Base-by-base conservation (phyloP, 2,888 invertebrate genomes). In the Drosophila leonis region DNA sequence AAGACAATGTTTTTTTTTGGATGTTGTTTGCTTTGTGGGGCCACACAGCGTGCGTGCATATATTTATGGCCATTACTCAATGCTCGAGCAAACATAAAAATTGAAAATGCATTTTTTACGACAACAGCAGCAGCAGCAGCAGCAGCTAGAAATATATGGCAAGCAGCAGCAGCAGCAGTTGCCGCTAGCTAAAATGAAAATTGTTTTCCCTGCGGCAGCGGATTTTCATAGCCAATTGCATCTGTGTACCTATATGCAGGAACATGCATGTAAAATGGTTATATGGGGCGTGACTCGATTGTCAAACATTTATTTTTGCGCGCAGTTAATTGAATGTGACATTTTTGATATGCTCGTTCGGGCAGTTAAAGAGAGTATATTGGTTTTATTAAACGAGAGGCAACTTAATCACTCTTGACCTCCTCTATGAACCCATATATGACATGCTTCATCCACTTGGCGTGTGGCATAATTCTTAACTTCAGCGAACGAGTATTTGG, bases 21-120 rank as follows among this genome's bases (percentile, higher is more conserved):
- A 3, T 18, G 18, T 12, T 48, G 48, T 48, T 48, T 48, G 12
- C 4, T 33, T 20, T 33, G 1, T 33, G 51, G 15, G 13, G 7
- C 31, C 29, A 31, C 49, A 51, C 31, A 51, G 46, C 44, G 68
- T 51, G 3, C 18, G 35, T 10, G 44, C 35, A 46, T 70, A 71
- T 83, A 74, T 83, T 86, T 83, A 81, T 83, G 82, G 68, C 70
- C 76, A 80, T 83, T 82, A 78, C 80, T 83, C 78, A 83, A 83
- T 83, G 74, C 62, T 72, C 72, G 62, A 64, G 60, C 75, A 75
- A 73, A 59, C 82, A 83, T 78, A 80, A 81, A 80, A 83, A 73
- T 82, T 82, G 56, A 66, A 82, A 82, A 82, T 81, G 83, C 80
- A 82, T 79, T 79, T 79, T 80, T 75, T 78, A 80, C 70, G 79